Evolutionary conservation across 2,888 invertebrate genomes (phyloP).

Genomic region (Chaetoderma sp.): DNA sequence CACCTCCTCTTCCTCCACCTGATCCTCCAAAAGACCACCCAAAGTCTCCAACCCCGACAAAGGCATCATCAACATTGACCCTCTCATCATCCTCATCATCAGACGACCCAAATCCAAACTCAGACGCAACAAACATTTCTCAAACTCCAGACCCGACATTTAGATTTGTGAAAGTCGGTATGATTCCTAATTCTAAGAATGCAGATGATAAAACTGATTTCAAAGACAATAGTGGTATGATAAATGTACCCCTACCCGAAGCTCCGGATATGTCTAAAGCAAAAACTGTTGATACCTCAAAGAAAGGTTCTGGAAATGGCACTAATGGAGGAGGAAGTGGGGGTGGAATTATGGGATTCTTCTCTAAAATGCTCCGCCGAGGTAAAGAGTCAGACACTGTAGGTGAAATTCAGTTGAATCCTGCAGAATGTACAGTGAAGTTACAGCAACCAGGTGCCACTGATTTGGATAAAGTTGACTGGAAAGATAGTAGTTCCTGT

Average conservation of each 20-base stretch:
- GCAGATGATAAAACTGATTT: too few species aligned
- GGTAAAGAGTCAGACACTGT: slow-evolving; percentile 35
- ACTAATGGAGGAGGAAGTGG: slow-evolving; percentile 29
- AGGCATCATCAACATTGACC: too few species aligned
- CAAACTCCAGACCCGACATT: slow-evolving; percentile 6
- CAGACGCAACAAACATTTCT: neutral
- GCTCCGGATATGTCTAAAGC: too few species aligned
- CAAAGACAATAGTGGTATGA: too few species aligned
- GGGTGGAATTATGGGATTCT: slow-evolving; percentile 53
- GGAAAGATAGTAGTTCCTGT: neutral
- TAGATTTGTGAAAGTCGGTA: neutral
- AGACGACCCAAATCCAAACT: too few species aligned
- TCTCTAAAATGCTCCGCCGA: slow-evolving; percentile 49
- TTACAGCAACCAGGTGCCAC: too few species aligned
- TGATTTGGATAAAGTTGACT: neutral
- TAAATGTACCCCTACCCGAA: too few species aligned
- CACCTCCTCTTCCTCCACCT: slow-evolving; percentile 50
- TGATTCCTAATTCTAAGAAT: slow-evolving; percentile 6
- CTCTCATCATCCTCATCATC: too few species aligned
- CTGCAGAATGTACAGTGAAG: neutral
- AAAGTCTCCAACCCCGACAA: slow-evolving; percentile 24
- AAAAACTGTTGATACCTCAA: slow-evolving; percentile 20
- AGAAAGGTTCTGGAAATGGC: slow-evolving; percentile 29
- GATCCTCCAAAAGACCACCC: slow-evolving; percentile 37
- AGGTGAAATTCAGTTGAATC: neutral